phyloP scores from a whole-genome alignment of 2,113 vertebrate genomes.

The Neodon shergylaensis region DNA sequence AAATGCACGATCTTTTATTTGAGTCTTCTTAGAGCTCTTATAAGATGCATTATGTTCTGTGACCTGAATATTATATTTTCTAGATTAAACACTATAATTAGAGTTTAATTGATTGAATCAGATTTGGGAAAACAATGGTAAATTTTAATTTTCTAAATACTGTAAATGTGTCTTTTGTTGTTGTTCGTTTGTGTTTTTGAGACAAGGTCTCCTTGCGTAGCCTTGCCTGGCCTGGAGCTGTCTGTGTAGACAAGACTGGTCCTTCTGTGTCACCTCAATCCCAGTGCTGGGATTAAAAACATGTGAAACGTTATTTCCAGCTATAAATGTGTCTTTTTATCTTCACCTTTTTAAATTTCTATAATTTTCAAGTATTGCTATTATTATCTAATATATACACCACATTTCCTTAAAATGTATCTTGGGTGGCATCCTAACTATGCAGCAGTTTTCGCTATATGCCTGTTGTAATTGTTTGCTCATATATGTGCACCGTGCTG shows the following conservation, averaged over 20 bases:
- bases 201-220: not conserved
- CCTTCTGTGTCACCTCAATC: not conserved
- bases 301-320: not conserved
- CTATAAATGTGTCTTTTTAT: slow-evolving; percentile 2
- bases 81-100: slow-evolving; percentile 39
- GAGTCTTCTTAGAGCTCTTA: slow-evolving; percentile 36
- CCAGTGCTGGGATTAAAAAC: not conserved
- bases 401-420: not conserved
- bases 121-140: slow-evolving; percentile 51
- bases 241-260: not conserved
- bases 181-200: not conserved
- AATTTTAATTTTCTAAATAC: slow-evolving; percentile 53
- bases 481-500: not conserved
- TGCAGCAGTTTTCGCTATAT: not conserved
- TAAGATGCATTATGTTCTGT: slow-evolving; percentile 56
- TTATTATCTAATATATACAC: slow-evolving; percentile 16
- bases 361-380: slow-evolving; percentile 31
- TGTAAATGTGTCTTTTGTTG: not conserved
- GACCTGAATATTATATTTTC: slow-evolving; percentile 41
- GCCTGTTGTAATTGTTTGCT: not conserved
- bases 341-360: slow-evolving; percentile 58
- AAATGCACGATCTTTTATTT: not conserved
- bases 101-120: slow-evolving; percentile 42
- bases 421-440: slow-evolving; percentile 31
- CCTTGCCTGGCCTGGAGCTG: not conserved